Conservation (phyloP, 2,797 vertebrate species). For the Lepidocolaptes lacrymiger region DNA sequence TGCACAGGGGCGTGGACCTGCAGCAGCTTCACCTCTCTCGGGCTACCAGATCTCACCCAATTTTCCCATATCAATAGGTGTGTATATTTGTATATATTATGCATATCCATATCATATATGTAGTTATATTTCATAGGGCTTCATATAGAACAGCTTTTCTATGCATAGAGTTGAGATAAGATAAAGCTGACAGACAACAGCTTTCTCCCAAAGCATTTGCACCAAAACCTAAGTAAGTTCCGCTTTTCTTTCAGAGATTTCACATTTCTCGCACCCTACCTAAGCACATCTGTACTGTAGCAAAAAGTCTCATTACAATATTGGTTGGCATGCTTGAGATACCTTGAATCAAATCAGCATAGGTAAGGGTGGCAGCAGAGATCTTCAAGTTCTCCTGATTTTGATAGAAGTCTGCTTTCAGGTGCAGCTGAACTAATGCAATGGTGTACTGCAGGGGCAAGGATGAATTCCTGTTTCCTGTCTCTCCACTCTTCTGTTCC, state of each 20-base stretch:
- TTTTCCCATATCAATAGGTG: background rate
- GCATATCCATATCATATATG: background rate
- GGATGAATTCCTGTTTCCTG: background rate
- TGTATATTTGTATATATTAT: background rate
- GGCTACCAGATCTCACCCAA: background rate
- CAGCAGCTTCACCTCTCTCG: background rate
- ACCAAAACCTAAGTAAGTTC: background rate
- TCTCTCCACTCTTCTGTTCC: background rate
- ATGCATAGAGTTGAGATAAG: background rate
- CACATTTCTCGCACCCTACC: accelerated
- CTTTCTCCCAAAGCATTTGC: background rate
- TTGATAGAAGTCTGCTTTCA: background rate
- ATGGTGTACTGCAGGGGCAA: background rate
- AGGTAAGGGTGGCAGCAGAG: background rate
- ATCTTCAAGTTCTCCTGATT: background rate
- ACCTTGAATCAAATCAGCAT: background rate
- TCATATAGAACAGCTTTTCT: background rate
- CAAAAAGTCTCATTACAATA: background rate
- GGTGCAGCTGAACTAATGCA: background rate
- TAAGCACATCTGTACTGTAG: background rate
- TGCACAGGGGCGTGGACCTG: background rate
- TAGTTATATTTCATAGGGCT: background rate
- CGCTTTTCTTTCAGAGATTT: background rate
- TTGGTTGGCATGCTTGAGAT: background rate
- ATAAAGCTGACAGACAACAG: background rate